These are phyloP conservation scores for Drosophila algonquin DNA, from an alignment of 2,888 invertebrate species.

Conservation along the genomic window DNA sequence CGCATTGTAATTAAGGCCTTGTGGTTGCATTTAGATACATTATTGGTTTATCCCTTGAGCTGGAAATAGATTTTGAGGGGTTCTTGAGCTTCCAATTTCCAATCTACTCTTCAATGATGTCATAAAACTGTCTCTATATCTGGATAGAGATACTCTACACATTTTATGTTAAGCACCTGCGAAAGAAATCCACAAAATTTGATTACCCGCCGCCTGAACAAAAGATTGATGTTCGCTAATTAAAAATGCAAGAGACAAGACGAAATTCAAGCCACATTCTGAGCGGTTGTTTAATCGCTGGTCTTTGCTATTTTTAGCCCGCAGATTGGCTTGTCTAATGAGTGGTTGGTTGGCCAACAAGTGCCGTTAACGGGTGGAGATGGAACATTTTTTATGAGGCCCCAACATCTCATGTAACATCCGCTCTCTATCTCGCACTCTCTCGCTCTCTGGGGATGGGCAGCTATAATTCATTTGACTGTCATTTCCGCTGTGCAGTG, in stretches of 20 bases:
- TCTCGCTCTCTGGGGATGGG: conserved; percentile 35
- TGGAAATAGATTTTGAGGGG: not conserved
- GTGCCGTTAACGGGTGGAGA: conserved; percentile 14
- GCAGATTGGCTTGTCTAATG: conserved; percentile 22
- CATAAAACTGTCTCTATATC: not conserved
- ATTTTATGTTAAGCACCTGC: not conserved
- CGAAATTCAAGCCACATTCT: conserved; percentile 9
- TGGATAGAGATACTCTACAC: not conserved
- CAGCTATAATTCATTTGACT: conserved; percentile 63
- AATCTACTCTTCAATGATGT: not conserved
- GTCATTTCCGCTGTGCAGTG: conserved; percentile 59
- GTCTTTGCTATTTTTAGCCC: conserved; percentile 9
- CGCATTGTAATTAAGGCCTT: not conserved
- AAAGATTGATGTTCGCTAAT: conserved; percentile 15
- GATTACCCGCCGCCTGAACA: not conserved
- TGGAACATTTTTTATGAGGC: conserved; percentile 3
- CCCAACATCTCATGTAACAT: conserved; percentile 1
- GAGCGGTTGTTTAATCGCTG: conserved; percentile 10
- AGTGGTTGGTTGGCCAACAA: conserved; percentile 1
- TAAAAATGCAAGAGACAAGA: conserved; percentile 1
- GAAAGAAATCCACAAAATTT: not conserved
- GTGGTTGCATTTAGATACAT: not conserved
- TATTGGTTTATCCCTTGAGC: not conserved
- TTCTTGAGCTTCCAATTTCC: not conserved
- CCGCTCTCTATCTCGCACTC: not conserved